phyloP scores from a whole-genome alignment of 1,140 invertebrate species.

The Pollicipes pollicipes region DNA sequence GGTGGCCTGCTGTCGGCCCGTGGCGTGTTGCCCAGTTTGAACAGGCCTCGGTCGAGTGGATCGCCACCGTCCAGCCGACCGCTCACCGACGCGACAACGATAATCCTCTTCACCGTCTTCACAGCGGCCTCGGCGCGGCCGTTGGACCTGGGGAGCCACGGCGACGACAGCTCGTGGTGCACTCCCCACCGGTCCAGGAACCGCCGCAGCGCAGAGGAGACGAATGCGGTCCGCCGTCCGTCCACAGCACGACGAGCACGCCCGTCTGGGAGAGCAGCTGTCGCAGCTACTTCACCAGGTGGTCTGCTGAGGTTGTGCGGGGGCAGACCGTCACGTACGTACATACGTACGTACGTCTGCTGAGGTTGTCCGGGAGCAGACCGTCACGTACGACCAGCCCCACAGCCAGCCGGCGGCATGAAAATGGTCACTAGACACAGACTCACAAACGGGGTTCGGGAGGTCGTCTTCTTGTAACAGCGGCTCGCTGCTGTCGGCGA shows the following conservation, averaged over 20 bases:
- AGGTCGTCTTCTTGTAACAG: constrained; percentile 3
- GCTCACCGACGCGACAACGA: neutral
- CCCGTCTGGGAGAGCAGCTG: constrained; percentile 6
- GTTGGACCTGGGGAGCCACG: constrained; percentile 8
- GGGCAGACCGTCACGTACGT: too few species aligned
- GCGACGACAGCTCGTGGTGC: constrained; percentile 1
- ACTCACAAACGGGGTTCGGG: constrained; percentile 7
- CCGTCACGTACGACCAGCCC: constrained; percentile 8
- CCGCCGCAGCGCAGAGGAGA: constrained; percentile 4
- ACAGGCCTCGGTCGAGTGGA: neutral
- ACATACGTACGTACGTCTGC: too few species aligned
- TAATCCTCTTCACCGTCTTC: constrained; percentile 14
- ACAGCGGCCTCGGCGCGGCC: constrained; percentile 9
- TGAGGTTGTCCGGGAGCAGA: neutral
- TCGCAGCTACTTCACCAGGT: neutral
- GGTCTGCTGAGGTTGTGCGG: constrained; percentile 1
- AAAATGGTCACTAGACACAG: constrained; percentile 4
- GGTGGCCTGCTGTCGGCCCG: too few species aligned
- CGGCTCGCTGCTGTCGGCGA: constrained; percentile 6
- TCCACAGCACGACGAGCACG: constrained; percentile 2
- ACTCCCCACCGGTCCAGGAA: constrained; percentile 14
- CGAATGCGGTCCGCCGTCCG: constrained; percentile 11
- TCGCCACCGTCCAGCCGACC: neutral
- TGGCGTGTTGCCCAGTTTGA: too few species aligned
- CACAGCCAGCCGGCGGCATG: constrained; percentile 9